Evolutionary conservation across 1,140 invertebrate species (phyloP).

Genomic region (Diploscapter pachys): DNA sequence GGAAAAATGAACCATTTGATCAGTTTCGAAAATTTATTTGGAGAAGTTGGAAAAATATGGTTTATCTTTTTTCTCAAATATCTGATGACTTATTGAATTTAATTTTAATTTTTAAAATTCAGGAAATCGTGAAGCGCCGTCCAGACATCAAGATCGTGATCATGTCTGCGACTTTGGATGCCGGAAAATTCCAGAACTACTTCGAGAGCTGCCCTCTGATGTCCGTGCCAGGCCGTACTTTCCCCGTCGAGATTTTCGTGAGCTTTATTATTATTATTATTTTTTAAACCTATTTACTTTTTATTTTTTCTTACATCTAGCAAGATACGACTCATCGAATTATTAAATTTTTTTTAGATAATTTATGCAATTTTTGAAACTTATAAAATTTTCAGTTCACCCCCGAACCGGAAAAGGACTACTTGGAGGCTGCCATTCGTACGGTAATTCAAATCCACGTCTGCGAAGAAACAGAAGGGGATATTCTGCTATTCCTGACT

Average conservation of each 20-base stretch:
- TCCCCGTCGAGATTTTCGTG: slow-evolving; percentile 91
- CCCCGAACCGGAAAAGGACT: slow-evolving; percentile 94
- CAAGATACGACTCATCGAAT: neutral
- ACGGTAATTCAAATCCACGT: slow-evolving; percentile 99
- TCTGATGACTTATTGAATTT: neutral
- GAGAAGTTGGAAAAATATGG: neutral
- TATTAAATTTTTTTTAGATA: neutral
- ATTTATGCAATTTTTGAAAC: slow-evolving; percentile 3
- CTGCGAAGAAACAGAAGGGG: slow-evolving; percentile 90
- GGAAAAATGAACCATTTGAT: neutral
- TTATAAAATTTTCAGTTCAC: slow-evolving; percentile 70
- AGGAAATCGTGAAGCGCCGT: slow-evolving; percentile 92
- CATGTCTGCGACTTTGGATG: slow-evolving; percentile 99
- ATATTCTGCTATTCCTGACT: slow-evolving; percentile 92
- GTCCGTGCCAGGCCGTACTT: slow-evolving; percentile 92
- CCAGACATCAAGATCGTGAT: slow-evolving; percentile 92
- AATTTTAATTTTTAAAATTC: slow-evolving; percentile 68
- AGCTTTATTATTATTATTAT: slow-evolving; percentile 25
- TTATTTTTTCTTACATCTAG: neutral
- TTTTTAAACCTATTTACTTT: slow-evolving; percentile 14
- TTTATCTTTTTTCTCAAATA: slow-evolving; percentile 20
- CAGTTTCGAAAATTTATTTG: neutral
- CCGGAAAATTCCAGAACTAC: slow-evolving; percentile 80
- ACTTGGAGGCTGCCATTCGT: slow-evolving; percentile 94
- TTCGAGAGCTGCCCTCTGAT: slow-evolving; percentile 90